These are phyloP conservation scores for Halocynthia aurantium DNA, from an alignment of 23 tunicate species.

Conservation along the genomic window DNA sequence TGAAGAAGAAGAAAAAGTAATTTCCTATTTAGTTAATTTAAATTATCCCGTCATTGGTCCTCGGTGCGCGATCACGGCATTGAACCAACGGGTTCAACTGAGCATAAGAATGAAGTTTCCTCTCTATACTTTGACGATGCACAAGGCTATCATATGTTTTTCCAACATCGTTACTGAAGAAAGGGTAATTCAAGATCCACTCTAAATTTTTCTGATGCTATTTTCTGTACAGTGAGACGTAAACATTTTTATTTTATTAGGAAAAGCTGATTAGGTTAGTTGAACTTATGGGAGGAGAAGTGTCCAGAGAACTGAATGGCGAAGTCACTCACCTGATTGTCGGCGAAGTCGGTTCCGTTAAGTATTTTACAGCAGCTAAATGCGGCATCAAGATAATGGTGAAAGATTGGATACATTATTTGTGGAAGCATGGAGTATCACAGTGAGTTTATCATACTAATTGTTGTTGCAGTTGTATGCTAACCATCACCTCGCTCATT, in stretches of 20 bases:
- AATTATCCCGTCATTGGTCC: constrained; percentile 73
- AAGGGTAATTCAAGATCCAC: constrained; percentile 26
- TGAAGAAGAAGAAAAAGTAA: constrained; percentile 27
- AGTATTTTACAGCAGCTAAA: constrained; percentile 75
- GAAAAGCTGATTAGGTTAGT: constrained; percentile 29
- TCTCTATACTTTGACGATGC: constrained; percentile 59
- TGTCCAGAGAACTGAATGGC: constrained; percentile 30
- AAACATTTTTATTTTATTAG: constrained; percentile 10
- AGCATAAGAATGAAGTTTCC: constrained; percentile 50
- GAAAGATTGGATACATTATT: constrained; percentile 64
- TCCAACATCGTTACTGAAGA: constrained; percentile 58
- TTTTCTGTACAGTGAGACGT: too few relatives aligned
- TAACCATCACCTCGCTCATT: too few relatives aligned
- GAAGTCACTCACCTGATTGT: constrained; percentile 74
- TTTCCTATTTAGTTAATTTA: constrained; percentile 37
- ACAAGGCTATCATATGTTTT: constrained; percentile 54
- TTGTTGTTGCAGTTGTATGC: too few relatives aligned
- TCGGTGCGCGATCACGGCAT: constrained; percentile 63
- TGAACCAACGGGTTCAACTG: constrained; percentile 55
- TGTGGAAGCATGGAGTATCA: constrained; percentile 74
- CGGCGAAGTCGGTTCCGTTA: constrained; percentile 81
- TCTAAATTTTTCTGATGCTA: too few relatives aligned
- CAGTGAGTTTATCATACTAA: constrained; percentile 8
- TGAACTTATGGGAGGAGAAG: constrained; percentile 82
- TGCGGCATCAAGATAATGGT: constrained; percentile 71